Conservation (phyloP, 2,113 vertebrate genomes). For the Pica pica region DNA sequence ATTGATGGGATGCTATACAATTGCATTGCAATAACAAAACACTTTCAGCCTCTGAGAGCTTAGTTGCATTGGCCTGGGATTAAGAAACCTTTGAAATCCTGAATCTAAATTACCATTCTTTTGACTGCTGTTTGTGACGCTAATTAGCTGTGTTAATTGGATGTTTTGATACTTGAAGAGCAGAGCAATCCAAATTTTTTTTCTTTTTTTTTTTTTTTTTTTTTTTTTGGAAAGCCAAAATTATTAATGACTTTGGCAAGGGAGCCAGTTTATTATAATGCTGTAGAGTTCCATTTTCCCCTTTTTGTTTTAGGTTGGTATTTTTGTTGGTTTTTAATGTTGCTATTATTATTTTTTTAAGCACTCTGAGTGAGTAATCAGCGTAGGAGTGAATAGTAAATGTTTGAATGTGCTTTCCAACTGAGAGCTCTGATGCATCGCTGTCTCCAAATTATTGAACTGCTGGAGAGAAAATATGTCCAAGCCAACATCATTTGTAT, state of each 20-base stretch:
- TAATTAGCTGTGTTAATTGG: constrained; percentile 98
- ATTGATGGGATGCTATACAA: constrained; percentile 74
- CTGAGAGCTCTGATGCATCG: constrained; percentile 66
- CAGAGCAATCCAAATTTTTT: constrained; percentile 74
- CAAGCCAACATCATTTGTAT: constrained; percentile 54
- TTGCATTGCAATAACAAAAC: constrained; percentile 70
- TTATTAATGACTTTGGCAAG: constrained; percentile 78
- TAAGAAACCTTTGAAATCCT: constrained; percentile 80
- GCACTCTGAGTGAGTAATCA: constrained; percentile 65
- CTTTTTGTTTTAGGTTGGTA: constrained; percentile 31
- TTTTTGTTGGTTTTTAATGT: constrained; percentile 57
- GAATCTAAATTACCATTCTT: constrained; percentile 79
- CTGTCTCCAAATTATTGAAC: constrained; percentile 71
- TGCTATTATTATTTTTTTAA: constrained; percentile 68
- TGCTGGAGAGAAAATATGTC: constrained; percentile 63
- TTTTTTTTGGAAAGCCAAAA: constrained; percentile 71
- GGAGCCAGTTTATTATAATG: constrained; percentile 56
- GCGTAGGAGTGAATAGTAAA: constrained; percentile 65
- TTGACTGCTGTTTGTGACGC: constrained; percentile 84
- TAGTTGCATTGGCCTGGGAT: constrained; percentile 73
- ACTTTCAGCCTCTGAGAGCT: constrained; percentile 72
- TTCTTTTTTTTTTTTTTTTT: not conserved
- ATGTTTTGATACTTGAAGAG: constrained; percentile 87
- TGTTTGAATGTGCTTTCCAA: constrained; percentile 68
- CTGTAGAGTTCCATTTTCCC: constrained; percentile 17